These are phyloP conservation scores for Drosophila murphyi DNA, from an alignment of 1,140 invertebrate species.

Conservation along the genomic window DNA sequence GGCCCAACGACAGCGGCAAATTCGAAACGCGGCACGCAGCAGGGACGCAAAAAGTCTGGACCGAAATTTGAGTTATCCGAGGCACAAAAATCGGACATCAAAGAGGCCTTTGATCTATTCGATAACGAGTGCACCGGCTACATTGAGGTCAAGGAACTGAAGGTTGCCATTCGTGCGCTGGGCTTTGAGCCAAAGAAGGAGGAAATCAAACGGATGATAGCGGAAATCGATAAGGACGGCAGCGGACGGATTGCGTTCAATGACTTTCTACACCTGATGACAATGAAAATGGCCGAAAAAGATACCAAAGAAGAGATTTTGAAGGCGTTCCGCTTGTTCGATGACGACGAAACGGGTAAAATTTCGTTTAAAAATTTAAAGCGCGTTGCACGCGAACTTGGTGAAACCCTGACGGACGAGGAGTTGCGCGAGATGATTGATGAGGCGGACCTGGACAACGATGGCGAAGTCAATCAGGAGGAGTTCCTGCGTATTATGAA, in stretches of 20 bases:
- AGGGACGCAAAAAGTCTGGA: constrained; percentile 87
- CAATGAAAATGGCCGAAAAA: constrained; percentile 97
- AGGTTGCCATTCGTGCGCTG: constrained; percentile 95
- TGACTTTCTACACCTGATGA: constrained; percentile 96
- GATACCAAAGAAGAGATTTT: constrained; percentile 98
- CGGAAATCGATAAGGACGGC: constrained; percentile 95
- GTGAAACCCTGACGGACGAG: constrained; percentile 97
- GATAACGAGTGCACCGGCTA: constrained; percentile 94
- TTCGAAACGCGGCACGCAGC: constrained; percentile 55
- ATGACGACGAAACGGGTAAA: constrained; percentile 96
- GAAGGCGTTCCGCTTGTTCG: constrained; percentile 98
- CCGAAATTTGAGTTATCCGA: constrained; percentile 93
- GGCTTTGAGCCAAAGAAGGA: constrained; percentile 99
- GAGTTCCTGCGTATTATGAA: constrained; percentile 99
- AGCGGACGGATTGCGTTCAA: constrained; percentile 94
- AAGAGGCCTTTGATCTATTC: constrained; percentile 98
- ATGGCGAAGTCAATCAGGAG: constrained; percentile 97
- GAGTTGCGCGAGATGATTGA: constrained; percentile 99
- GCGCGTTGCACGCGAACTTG: constrained; percentile 96
- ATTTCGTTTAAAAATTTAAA: constrained; percentile 98
- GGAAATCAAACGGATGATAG: constrained; percentile 97
- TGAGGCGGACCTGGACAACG: constrained; percentile 97
- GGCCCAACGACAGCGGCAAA: constrained; percentile 27
- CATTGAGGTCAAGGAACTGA: constrained; percentile 96
- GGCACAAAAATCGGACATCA: constrained; percentile 96